These are phyloP conservation scores for Perca schrenkii DNA, from an alignment of 2,113 vertebrate genomes.

Conservation along the genomic window DNA sequence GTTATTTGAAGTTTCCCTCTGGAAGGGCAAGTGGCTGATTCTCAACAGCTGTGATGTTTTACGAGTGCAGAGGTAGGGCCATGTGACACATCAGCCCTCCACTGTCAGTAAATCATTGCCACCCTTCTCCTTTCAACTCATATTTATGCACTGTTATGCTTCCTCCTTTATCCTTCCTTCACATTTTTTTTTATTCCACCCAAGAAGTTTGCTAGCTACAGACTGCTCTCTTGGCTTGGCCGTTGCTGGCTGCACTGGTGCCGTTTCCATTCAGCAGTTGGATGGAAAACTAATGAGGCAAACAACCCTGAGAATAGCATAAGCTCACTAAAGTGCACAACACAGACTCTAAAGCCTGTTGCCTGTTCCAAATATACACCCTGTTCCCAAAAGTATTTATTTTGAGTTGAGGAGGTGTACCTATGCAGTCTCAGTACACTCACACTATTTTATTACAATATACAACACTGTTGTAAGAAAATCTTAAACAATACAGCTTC, in stretches of 20 bases:
- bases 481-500: not conserved
- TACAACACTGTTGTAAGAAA: not conserved
- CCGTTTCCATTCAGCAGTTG: constrained; percentile 74
- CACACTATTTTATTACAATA: not conserved
- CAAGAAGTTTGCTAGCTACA: constrained; percentile 55
- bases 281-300: constrained; percentile 75
- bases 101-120: constrained; percentile 52
- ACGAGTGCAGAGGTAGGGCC: constrained; percentile 20
- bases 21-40: constrained; percentile 41
- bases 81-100: constrained; percentile 23
- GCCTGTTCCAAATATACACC: constrained; percentile 45
- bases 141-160: constrained; percentile 28
- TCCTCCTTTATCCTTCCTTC: constrained; percentile 20
- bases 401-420: constrained; percentile 12
- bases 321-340: constrained; percentile 53
- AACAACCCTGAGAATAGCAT: constrained; percentile 66
- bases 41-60: constrained; percentile 61
- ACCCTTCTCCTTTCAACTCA: constrained; percentile 42
- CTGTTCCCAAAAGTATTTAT: constrained; percentile 39
- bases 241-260: constrained; percentile 54
- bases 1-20: constrained; percentile 45
- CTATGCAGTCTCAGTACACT: constrained; percentile 11
- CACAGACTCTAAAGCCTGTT: constrained; percentile 34
- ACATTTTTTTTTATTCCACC: constrained; percentile 42
- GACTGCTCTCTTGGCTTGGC: constrained; percentile 60